Conservation (phyloP, 2,888 invertebrate species). For the Siphlonurus alternatus region DNA sequence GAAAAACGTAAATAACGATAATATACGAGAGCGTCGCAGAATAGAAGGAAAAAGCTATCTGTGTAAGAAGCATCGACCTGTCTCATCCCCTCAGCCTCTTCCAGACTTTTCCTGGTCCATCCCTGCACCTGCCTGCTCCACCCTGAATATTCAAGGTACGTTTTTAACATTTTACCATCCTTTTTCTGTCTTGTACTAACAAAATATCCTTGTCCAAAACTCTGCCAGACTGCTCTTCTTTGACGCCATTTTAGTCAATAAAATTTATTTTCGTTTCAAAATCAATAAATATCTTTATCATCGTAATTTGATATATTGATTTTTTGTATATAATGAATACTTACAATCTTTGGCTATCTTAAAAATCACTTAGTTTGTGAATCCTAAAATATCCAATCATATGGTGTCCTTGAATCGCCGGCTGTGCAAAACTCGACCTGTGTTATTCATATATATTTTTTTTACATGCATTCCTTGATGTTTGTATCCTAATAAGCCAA, state of each 20-base stretch:
- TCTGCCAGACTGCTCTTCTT: neutral
- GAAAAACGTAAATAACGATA: neutral
- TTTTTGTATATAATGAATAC: too few relatives aligned
- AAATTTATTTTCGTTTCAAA: neutral
- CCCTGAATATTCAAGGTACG: neutral
- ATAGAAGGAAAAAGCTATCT: neutral
- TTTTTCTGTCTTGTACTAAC: neutral
- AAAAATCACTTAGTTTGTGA: too few relatives aligned
- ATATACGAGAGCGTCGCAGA: neutral
- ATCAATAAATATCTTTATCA: neutral
- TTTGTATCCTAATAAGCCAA: too few relatives aligned
- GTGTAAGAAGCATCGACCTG: neutral
- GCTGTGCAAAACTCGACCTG: too few relatives aligned
- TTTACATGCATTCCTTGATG: too few relatives aligned
- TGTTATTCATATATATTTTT: too few relatives aligned
- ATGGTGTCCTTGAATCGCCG: neutral
- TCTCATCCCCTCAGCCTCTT: neutral
- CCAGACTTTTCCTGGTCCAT: slow-evolving; percentile 3
- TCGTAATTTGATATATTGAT: neutral
- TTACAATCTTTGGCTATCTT: too few relatives aligned
- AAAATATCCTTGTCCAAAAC: neutral
- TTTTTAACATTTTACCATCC: neutral
- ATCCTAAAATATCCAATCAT: too few relatives aligned
- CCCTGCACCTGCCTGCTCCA: neutral
- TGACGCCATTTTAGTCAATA: neutral